A percentile compares a stretch with the other conserved stretches of the same genome.
These are phyloP conservation scores for Piscicola geometra DNA, from an alignment of 2,888 invertebrate genomes.

Conservation along the genomic window DNA sequence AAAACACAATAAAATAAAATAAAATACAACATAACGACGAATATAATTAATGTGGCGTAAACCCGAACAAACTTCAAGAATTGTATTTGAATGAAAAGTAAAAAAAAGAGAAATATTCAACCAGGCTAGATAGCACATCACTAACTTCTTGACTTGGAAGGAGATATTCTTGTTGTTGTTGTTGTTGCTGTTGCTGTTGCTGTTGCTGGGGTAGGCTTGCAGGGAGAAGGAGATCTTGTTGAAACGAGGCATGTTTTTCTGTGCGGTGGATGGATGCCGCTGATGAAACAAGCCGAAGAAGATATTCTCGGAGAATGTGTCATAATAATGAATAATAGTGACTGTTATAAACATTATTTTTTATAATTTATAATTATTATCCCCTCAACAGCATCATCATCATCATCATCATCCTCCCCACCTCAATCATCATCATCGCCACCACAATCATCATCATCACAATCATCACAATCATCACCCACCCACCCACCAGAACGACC, in stretches of 20 bases:
- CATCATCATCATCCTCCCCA: background rate
- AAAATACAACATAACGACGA: too few species aligned
- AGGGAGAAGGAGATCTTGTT: conserved; percentile 95
- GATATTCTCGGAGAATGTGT: too few species aligned
- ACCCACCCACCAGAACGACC: conserved; percentile 71
- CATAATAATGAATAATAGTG: too few species aligned
- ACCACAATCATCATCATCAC: background rate
- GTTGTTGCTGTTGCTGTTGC: conserved; percentile 58
- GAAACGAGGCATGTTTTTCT: conserved; percentile 79
- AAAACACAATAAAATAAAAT: too few species aligned
- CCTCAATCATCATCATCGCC: background rate
- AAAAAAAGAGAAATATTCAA: too few species aligned
- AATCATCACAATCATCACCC: background rate
- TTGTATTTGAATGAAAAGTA: too few species aligned
- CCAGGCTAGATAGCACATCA: too few species aligned
- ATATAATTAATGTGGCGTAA: too few species aligned
- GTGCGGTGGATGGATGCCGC: conserved; percentile 36
- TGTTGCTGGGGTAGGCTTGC: conserved; percentile 79
- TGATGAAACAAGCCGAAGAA: too few species aligned
- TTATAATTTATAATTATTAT: too few species aligned
- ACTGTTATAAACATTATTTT: too few species aligned
- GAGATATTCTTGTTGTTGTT: conserved; percentile 61
- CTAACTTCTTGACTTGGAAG: conserved; percentile 27
- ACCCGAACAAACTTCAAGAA: too few species aligned
- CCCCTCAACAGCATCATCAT: background rate